phyloP scores from a whole-genome alignment of 2,888 invertebrate species.

The Mythimna ferrago region DNA sequence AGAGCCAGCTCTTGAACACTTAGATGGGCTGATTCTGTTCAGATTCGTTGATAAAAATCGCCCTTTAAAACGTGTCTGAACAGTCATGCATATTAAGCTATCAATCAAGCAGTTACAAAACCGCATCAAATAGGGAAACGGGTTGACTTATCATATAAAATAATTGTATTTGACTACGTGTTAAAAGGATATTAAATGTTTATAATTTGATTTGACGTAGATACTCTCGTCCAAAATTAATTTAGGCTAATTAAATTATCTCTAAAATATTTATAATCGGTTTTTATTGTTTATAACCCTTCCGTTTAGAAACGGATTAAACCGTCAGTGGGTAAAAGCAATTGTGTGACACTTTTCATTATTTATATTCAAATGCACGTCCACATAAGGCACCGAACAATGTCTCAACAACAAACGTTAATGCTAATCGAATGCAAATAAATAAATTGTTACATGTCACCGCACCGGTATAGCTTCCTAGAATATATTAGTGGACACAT shows the following conservation, averaged over 20 bases:
- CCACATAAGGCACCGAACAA: slow-evolving; percentile 41
- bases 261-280: background rate
- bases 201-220: background rate
- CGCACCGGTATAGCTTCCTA: slow-evolving; percentile 31
- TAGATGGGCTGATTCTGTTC: no score
- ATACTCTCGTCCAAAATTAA: background rate
- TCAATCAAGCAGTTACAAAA: background rate
- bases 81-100: background rate
- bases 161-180: background rate
- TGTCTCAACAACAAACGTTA: slow-evolving; percentile 40
- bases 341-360: slow-evolving; percentile 20
- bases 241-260: background rate
- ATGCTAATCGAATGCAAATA: slow-evolving; percentile 66
- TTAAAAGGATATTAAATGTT: background rate
- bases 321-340: background rate
- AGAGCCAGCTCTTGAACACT: background rate
- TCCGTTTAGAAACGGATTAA: background rate
- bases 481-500: slow-evolving; percentile 28
- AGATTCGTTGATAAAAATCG: background rate
- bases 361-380: slow-evolving; percentile 25
- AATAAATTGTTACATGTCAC: slow-evolving; percentile 61
- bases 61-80: background rate
- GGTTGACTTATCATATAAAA: background rate
- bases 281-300: background rate
- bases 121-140: background rate